phyloP scores from a whole-genome alignment of 2,888 invertebrate genomes.

The Scotopteryx bipunctaria region DNA sequence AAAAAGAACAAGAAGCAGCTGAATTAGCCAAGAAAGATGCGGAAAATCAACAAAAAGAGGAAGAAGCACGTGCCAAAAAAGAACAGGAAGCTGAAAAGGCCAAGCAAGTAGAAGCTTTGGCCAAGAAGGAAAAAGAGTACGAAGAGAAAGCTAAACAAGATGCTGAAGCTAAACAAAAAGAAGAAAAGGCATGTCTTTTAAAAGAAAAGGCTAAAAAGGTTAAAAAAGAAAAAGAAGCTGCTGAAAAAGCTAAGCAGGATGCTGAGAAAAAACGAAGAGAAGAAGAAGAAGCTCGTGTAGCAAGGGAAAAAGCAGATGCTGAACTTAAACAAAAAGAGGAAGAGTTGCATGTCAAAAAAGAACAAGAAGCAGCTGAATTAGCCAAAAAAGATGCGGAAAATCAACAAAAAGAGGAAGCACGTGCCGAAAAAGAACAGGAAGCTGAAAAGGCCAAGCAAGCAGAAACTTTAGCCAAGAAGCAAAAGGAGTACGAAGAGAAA shows the following conservation, averaged over 20 bases:
- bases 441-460: no score
- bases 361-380: constrained; percentile 15
- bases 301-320: constrained; percentile 17
- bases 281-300: constrained; percentile 20
- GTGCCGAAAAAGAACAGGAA: not conserved
- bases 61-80: not conserved
- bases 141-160: constrained; percentile 1
- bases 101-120: constrained; percentile 14
- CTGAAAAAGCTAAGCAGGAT: constrained; percentile 3
- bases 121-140: not conserved
- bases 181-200: constrained; percentile 10
- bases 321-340: constrained; percentile 21
- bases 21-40: not conserved
- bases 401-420: constrained; percentile 9
- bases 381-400: constrained; percentile 8
- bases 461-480: no score
- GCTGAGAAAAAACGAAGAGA: constrained; percentile 2
- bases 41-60: not conserved
- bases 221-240: constrained; percentile 6
- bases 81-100: constrained; percentile 17
- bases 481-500: no score
- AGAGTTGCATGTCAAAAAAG: constrained; percentile 2
- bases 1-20: constrained; percentile 21
- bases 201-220: constrained; percentile 21
- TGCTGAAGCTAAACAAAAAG: constrained; percentile 21